Conservation (phyloP, 2,797 vertebrate species). For the Pithecia hirsuta region DNA sequence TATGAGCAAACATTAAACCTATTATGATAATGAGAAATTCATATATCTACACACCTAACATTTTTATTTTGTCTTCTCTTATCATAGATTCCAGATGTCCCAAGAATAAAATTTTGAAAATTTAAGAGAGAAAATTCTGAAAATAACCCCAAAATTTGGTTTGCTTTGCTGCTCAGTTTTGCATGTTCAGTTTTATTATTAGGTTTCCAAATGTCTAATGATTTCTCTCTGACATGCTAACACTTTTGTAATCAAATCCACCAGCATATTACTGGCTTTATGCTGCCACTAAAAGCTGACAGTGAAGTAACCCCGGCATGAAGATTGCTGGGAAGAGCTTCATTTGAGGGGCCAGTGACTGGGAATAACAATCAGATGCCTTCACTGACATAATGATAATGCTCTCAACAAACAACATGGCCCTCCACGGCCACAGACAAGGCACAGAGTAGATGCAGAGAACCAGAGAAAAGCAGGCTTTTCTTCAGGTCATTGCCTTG, state of each 20-base stretch:
- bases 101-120: constrained; percentile 35
- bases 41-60: not conserved
- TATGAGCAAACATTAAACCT: not conserved
- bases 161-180: constrained; percentile 49
- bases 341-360: not conserved
- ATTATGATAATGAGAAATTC: not conserved
- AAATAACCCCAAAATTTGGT: not conserved
- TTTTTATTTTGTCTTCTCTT: constrained; percentile 10
- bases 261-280: not conserved
- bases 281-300: not conserved
- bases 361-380: not conserved
- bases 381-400: not conserved
- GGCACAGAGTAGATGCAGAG: not conserved
- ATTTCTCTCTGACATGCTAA: constrained; percentile 56
- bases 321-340: not conserved
- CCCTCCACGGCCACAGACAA: fast-evolving
- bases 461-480: not conserved
- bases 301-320: not conserved
- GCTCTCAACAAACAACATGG: not conserved
- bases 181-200: constrained; percentile 58
- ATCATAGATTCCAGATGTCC: not conserved
- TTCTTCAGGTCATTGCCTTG: not conserved
- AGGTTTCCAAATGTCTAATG: constrained; percentile 43
- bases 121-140: constrained; percentile 58
- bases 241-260: not conserved